Conservation (phyloP, 2,797 vertebrate genomes). For the Bovichtus diacanthus region DNA sequence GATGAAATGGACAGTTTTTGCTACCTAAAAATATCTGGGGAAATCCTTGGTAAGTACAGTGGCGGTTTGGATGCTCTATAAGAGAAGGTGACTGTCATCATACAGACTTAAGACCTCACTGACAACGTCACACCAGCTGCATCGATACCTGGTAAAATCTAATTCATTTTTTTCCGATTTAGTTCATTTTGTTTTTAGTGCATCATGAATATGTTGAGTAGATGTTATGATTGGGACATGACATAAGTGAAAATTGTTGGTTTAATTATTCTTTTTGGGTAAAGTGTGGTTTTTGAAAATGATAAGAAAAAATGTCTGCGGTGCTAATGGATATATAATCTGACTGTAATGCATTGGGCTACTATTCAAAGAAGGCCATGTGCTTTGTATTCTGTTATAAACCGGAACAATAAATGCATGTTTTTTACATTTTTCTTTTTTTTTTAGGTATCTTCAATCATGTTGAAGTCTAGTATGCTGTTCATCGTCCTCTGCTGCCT, state of each 20-base stretch:
- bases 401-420: background rate
- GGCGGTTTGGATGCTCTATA: background rate
- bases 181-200: background rate
- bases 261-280: background rate
- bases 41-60: background rate
- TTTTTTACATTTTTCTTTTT: too few species aligned
- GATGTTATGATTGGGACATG: background rate
- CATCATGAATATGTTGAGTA: background rate
- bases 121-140: background rate
- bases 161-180: background rate
- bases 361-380: background rate
- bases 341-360: background rate
- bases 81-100: background rate
- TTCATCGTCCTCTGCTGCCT: constrained; percentile 22
- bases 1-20: background rate
- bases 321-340: background rate
- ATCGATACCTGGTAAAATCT: background rate
- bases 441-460: constrained; percentile 5
- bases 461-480: background rate
- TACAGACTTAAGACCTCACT: background rate
- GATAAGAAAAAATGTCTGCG: background rate
- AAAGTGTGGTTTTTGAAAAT: background rate
- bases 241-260: background rate
- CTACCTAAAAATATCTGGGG: background rate
- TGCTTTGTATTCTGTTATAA: too few species aligned